Percentiles rank a stretch among this genome's conserved stretches.
Evolutionary conservation across 2,113 vertebrate genomes (phyloP).

Genomic region (Cisticola juncidis): DNA sequence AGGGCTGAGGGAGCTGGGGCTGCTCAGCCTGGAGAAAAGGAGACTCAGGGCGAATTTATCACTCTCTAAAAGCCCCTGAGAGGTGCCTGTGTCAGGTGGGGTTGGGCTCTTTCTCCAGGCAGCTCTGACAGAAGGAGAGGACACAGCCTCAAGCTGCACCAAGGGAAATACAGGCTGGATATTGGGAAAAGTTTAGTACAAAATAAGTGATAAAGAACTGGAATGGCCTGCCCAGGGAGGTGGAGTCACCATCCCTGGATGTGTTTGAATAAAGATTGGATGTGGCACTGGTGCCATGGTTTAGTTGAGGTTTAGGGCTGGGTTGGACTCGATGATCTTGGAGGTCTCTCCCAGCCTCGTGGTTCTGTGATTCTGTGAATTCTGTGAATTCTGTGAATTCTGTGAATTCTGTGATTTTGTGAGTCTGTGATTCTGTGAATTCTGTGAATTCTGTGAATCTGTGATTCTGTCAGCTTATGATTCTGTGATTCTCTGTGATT

Average conservation of each 20-base stretch:
- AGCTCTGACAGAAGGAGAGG: background rate
- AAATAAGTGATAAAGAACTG: too few species aligned
- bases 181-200: background rate
- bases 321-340: background rate
- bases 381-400: too few species aligned
- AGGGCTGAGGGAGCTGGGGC: background rate
- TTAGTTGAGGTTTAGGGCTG: background rate
- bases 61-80: background rate
- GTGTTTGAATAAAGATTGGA: background rate
- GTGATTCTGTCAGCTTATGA: too few species aligned
- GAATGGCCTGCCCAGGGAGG: too few species aligned
- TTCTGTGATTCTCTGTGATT: too few species aligned
- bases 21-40: background rate
- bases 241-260: background rate
- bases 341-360: background rate
- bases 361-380: too few species aligned
- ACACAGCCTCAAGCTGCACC: background rate
- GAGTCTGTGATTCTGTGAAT: too few species aligned
- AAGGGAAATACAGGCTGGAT: background rate
- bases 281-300: background rate
- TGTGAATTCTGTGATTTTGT: too few species aligned
- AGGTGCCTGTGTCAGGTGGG: background rate
- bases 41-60: background rate
- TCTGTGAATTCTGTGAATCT: too few species aligned
- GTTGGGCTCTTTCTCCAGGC: background rate